phyloP scores from a whole-genome alignment of 1,140 invertebrate species.

The Drosophila chauvacae region DNA sequence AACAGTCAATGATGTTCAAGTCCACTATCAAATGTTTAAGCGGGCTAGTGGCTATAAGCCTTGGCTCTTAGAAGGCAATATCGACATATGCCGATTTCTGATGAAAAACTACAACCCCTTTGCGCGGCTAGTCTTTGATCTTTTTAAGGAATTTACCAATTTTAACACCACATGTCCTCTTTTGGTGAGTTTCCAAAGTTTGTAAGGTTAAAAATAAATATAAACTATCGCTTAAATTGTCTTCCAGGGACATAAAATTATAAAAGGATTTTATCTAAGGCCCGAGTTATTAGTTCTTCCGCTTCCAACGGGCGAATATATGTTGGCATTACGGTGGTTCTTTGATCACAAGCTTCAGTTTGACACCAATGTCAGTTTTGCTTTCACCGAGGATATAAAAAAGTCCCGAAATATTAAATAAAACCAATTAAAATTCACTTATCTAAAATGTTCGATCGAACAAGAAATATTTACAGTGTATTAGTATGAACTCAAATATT shows the following conservation, averaged over 20 bases:
- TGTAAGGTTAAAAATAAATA: background rate
- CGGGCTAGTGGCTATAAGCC: background rate
- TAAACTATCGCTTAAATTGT: background rate
- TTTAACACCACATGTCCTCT: background rate
- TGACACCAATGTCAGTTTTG: slow-evolving; percentile 2
- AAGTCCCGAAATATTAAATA: too few species aligned
- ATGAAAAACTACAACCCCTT: background rate
- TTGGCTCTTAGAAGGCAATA: background rate
- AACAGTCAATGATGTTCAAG: background rate
- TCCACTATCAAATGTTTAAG: background rate
- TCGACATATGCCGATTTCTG: slow-evolving; percentile 1
- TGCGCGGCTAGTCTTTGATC: background rate
- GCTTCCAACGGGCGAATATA: background rate
- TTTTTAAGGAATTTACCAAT: slow-evolving; percentile 4
- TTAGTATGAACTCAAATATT: too few species aligned
- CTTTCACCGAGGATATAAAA: background rate
- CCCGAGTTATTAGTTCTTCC: background rate
- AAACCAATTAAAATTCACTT: too few species aligned
- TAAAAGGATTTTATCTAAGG: slow-evolving; percentile 1
- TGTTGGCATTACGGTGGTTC: background rate
- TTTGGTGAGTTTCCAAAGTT: background rate
- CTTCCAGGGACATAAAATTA: background rate
- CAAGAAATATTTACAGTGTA: too few species aligned
- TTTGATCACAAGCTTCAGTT: background rate
- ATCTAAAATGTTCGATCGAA: too few species aligned